phyloP scores from a whole-genome alignment of 2,797 vertebrate genomes.

The Delichon dasypus region DNA sequence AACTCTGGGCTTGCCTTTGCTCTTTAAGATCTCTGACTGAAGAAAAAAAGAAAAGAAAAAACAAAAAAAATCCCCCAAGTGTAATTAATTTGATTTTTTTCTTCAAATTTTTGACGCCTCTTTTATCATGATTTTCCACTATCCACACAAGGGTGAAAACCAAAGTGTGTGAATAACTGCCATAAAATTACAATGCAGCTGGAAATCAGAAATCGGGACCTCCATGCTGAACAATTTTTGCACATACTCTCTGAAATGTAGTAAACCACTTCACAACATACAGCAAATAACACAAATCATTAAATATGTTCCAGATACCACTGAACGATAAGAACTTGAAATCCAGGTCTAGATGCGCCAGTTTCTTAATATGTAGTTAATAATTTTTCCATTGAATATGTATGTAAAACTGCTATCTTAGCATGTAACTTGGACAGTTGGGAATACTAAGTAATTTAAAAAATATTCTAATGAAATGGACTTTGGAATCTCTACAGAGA shows the following conservation, averaged over 20 bases:
- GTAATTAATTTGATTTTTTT: background rate
- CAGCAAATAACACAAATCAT: background rate
- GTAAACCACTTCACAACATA: background rate
- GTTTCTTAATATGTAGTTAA: background rate
- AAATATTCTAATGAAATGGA: background rate
- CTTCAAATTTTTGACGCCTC: background rate
- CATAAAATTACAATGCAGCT: background rate
- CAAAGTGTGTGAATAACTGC: background rate
- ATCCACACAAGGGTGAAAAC: background rate
- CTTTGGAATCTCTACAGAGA: background rate
- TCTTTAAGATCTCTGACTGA: background rate
- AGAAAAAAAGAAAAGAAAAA: too few species aligned
- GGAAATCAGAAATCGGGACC: background rate
- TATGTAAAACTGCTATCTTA: background rate
- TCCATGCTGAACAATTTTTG: background rate
- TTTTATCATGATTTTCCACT: background rate
- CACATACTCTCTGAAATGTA: background rate
- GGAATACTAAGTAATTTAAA: background rate
- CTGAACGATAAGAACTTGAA: background rate
- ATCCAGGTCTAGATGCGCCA: background rate
- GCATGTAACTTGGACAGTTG: background rate
- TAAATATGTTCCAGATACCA: background rate
- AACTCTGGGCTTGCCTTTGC: background rate
- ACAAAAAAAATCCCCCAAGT: rapidly evolving
- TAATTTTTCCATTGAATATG: background rate